Percentiles rank a stretch among this genome's conserved stretches.
These are phyloP conservation scores for Digitonthophagus gazella DNA, from an alignment of 2,888 invertebrate genomes.

Conservation along the genomic window DNA sequence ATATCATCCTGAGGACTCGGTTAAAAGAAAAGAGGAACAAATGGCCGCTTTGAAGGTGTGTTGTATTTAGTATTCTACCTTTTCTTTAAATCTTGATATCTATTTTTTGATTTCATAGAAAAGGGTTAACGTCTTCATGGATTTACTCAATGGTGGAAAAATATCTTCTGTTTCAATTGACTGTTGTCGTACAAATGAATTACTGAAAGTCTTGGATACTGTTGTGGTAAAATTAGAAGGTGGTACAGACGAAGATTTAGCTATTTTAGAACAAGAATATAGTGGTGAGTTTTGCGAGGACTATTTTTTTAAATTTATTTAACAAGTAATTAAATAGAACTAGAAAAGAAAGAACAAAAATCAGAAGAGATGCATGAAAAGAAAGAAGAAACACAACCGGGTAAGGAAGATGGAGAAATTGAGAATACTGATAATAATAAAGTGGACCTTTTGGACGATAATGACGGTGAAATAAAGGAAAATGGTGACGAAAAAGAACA, in stretches of 20 bases:
- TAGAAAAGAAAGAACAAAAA: slow-evolving; percentile 44
- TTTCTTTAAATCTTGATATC: not conserved
- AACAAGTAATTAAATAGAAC: slow-evolving; percentile 34
- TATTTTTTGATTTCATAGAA: slow-evolving; percentile 59
- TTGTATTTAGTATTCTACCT: not conserved
- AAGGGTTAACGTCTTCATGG: slow-evolving; percentile 85
- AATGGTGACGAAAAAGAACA: slow-evolving; percentile 29
- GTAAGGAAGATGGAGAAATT: slow-evolving; percentile 42
- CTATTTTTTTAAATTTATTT: not conserved
- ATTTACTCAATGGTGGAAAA: slow-evolving; percentile 71
- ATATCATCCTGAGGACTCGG: slow-evolving; percentile 96
- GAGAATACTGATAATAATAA: slow-evolving; percentile 41
- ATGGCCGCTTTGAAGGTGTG: slow-evolving; percentile 73
- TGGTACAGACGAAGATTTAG: slow-evolving; percentile 84
- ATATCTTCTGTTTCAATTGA: slow-evolving; percentile 81
- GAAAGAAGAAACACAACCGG: slow-evolving; percentile 39
- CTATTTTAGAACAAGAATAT: slow-evolving; percentile 73
- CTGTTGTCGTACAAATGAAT: slow-evolving; percentile 75
- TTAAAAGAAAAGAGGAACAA: slow-evolving; percentile 86
- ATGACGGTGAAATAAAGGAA: slow-evolving; percentile 24
- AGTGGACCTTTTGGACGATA: slow-evolving; percentile 1
- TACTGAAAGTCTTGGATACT: slow-evolving; percentile 88
- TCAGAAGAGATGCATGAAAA: slow-evolving; percentile 38
- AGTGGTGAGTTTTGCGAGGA: slow-evolving; percentile 41
- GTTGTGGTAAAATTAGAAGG: slow-evolving; percentile 97